phyloP scores from a whole-genome alignment of 1,140 invertebrate genomes.

The Nephila pilipes region DNA sequence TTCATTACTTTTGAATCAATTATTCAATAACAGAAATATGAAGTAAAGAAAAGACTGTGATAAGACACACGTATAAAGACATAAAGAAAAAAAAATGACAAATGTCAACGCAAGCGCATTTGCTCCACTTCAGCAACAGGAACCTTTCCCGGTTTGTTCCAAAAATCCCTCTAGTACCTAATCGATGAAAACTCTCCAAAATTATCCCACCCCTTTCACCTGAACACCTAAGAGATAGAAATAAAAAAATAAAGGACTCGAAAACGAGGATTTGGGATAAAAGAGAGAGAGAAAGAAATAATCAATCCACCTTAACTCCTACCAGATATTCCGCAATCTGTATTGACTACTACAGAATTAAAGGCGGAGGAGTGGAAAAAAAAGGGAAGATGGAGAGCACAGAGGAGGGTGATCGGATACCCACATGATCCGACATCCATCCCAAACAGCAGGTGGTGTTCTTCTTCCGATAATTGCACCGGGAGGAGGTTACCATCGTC shows the following conservation, averaged over 20 bases:
- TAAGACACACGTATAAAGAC: not conserved
- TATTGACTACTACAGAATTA: conserved; percentile 52
- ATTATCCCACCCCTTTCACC: not conserved
- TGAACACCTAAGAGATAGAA: not conserved
- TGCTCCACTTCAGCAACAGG: not conserved
- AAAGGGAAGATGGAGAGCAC: not conserved
- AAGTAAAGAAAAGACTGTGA: not conserved
- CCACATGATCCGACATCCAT: conserved; percentile 34
- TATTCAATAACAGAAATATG: not conserved
- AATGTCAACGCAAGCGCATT: not conserved
- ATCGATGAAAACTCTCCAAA: conserved; percentile 25
- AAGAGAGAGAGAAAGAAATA: conserved; percentile 10
- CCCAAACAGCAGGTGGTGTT: conserved; percentile 49
- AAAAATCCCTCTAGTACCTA: not conserved
- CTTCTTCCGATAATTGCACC: conserved; percentile 48
- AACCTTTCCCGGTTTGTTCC: too few species aligned
- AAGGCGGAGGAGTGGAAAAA: conserved; percentile 3
- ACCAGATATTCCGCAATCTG: conserved; percentile 67
- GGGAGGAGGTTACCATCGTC: not conserved
- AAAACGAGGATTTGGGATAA: not conserved
- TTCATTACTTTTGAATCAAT: not conserved
- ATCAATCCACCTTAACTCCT: conserved; percentile 36
- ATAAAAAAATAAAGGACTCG: not conserved
- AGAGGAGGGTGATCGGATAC: conserved; percentile 22
- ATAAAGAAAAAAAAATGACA: not conserved